Evolutionary conservation across 2,113 vertebrate genomes (phyloP).

Genomic region (Podarcis cretensis): DNA sequence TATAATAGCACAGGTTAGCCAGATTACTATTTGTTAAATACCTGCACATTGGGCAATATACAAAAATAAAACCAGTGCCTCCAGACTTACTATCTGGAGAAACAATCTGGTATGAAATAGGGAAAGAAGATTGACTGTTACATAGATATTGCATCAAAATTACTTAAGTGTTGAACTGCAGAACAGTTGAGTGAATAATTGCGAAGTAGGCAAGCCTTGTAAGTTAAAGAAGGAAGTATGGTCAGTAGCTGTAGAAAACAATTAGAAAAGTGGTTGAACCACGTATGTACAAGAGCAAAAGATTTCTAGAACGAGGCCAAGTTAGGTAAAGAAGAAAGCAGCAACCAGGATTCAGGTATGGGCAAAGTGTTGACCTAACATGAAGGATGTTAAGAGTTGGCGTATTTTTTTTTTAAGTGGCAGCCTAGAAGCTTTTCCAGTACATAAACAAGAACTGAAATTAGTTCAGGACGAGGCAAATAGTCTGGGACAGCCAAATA

Average conservation of each 20-base stretch:
- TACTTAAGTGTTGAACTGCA: neutral
- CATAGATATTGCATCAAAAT: neutral
- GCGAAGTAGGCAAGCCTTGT: neutral
- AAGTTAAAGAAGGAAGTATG: neutral
- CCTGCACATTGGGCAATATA: neutral
- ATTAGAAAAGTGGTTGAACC: neutral
- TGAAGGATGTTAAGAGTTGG: neutral
- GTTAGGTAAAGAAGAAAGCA: neutral
- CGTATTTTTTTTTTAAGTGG: neutral
- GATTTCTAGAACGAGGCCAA: neutral
- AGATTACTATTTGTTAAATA: neutral
- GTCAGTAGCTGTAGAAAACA: neutral
- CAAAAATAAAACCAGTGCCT: neutral
- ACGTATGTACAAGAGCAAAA: neutral
- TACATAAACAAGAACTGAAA: neutral
- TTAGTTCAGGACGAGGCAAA: neutral
- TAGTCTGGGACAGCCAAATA: neutral
- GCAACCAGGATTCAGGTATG: neutral
- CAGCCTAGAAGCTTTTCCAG: neutral
- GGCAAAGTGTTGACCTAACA: neutral
- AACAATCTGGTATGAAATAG: neutral
- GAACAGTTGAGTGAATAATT: neutral
- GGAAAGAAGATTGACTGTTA: neutral
- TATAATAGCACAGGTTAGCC: neutral
- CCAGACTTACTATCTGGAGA: neutral